phyloP scores from a whole-genome alignment of 2,113 vertebrate genomes.

The Genyomyrus donnyi region DNA sequence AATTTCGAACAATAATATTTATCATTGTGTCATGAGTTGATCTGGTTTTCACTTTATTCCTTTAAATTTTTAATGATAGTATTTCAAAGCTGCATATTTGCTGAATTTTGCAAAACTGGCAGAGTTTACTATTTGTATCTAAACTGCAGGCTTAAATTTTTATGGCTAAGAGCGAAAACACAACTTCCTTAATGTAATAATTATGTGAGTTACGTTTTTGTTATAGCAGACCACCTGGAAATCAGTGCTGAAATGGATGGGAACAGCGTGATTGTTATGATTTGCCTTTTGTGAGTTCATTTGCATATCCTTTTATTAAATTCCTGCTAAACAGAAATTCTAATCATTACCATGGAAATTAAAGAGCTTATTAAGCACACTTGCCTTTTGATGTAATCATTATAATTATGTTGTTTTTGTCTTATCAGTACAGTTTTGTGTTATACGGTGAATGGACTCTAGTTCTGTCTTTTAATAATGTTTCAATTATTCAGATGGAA shows the following conservation, averaged over 20 bases:
- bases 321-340: neutral
- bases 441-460: neutral
- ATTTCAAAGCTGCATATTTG: no score
- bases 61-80: neutral
- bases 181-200: constrained; percentile 7
- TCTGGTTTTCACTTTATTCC: neutral
- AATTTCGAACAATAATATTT: neutral
- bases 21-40: neutral
- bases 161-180: neutral
- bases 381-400: constrained; percentile 6
- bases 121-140: neutral
- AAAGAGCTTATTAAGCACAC: constrained; percentile 16
- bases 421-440: neutral
- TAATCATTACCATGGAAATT: constrained; percentile 20
- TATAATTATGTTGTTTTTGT: constrained; percentile 16
- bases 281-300: constrained; percentile 10
- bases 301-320: constrained; percentile 20
- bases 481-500: neutral
- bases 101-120: neutral
- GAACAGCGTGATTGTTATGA: constrained; percentile 1
- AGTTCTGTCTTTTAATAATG: neutral
- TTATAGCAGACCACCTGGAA: constrained; percentile 1
- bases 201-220: neutral
- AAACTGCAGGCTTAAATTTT: neutral
- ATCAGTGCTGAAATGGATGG: constrained; percentile 6